Evolutionary conservation across 1,140 invertebrate species (phyloP).

Genomic region (Drosophila repleta): DNA sequence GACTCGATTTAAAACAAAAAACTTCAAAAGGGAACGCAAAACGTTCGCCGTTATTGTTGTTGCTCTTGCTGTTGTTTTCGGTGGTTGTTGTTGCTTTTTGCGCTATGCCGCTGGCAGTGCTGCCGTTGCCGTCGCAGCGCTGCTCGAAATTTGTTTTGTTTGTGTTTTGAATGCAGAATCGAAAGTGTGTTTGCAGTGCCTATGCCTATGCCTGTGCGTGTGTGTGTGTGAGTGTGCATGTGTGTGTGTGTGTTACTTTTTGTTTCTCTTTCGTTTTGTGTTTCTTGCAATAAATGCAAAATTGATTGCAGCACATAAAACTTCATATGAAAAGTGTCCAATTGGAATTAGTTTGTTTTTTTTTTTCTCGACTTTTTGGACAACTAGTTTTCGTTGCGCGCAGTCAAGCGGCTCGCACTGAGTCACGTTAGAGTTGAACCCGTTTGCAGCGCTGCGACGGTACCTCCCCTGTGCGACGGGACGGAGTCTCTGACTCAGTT

Average conservation of each 20-base stretch:
- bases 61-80: slow-evolving; percentile 14
- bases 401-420: slow-evolving; percentile 22
- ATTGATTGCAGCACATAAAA: slow-evolving; percentile 20
- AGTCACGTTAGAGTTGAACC: slow-evolving; percentile 26
- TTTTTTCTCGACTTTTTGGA: background rate
- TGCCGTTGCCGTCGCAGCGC: slow-evolving; percentile 1
- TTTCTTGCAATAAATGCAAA: slow-evolving; percentile 40
- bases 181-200: slow-evolving; percentile 24
- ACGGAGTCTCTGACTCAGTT: slow-evolving; percentile 29
- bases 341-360: background rate
- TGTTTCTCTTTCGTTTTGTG: slow-evolving; percentile 25
- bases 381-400: slow-evolving; percentile 6
- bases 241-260: slow-evolving; percentile 33
- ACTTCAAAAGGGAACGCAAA: slow-evolving; percentile 15
- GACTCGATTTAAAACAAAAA: slow-evolving; percentile 9
- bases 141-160: slow-evolving; percentile 44
- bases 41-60: slow-evolving; percentile 8
- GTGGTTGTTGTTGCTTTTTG: slow-evolving; percentile 7
- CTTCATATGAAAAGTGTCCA: slow-evolving; percentile 3
- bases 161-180: slow-evolving; percentile 37
- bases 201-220: slow-evolving; percentile 29
- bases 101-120: slow-evolving; percentile 42
- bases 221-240: slow-evolving; percentile 40
- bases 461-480: slow-evolving; percentile 14
- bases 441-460: slow-evolving; percentile 6